phyloP scores from a whole-genome alignment of 53 echinoderm and acorn worm species.

The Mesocentrotus franciscanus region DNA sequence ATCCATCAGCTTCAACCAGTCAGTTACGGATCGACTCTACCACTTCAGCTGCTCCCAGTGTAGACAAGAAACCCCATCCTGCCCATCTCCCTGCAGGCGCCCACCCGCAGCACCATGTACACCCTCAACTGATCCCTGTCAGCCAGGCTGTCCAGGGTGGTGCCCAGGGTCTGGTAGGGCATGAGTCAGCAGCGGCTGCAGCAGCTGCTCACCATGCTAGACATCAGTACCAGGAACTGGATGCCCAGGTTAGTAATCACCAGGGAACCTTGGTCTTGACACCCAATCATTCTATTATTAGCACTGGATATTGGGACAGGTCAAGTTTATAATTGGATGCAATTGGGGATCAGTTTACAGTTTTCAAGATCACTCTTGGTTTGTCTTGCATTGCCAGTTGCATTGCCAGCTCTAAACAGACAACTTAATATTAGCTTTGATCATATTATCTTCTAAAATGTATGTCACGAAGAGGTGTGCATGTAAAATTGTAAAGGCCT shows the following conservation, averaged over 20 bases:
- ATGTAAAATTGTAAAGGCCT: too few species aligned
- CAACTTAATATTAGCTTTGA: too few species aligned
- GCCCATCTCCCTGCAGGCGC: background rate
- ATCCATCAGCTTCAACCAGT: slow-evolving; percentile 55
- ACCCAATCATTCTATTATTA: background rate
- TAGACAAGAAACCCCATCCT: slow-evolving; percentile 52
- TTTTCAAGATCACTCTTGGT: background rate
- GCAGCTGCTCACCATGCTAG: slow-evolving; percentile 75
- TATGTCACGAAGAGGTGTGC: too few species aligned
- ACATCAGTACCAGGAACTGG: slow-evolving; percentile 61
- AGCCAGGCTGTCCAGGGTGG: slow-evolving; percentile 43
- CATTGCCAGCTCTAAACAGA: too few species aligned
- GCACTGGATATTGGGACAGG: slow-evolving; percentile 24
- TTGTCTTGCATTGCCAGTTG: background rate
- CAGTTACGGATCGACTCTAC: slow-evolving; percentile 41
- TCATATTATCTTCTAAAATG: too few species aligned
- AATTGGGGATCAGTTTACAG: background rate
- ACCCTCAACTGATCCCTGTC: slow-evolving; percentile 4
- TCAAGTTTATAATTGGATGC: slow-evolving; percentile 36
- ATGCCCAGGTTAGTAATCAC: slow-evolving; percentile 60
- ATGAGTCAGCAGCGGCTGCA: slow-evolving; percentile 75
- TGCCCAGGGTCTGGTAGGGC: slow-evolving; percentile 65
- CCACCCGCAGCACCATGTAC: slow-evolving; percentile 6
- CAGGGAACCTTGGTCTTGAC: background rate
- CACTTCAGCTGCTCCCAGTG: background rate